Evolutionary conservation across 2,797 vertebrate genomes (phyloP), one percentile per base, ranked within the genome.

Genomic region (Vipera latastei): DNA sequence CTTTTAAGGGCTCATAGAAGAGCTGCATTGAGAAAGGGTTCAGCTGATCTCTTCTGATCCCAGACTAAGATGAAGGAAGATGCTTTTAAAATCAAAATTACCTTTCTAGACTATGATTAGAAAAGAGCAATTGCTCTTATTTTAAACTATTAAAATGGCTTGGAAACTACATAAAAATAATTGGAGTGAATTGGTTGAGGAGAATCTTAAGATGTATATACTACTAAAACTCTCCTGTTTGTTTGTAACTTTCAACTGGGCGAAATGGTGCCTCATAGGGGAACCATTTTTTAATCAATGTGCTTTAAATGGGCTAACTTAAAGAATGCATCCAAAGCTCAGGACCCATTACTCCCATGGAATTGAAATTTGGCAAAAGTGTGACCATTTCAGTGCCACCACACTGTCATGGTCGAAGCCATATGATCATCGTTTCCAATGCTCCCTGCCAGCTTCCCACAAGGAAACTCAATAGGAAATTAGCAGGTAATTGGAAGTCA

Each of bases 1-100:
- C 96, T 99, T 99, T 93, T 99, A 98, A 98, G 93, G n/a, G 20
- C 28, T 93, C 28, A 93, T 95, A 94, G 93, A 96, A 94, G 91
- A 93, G 94, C 73, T 26, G 55, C 22, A 91, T 93, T 86, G 91
- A 94, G 92, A 96, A 96, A 92, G 78, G 0, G 0, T 93, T 95
- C 91, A 78, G 94, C 55, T 0, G 89, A 92, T 93, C 91, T 57
- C 95, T 93, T 92, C 89, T 88, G 57, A 38, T 95, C 92, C 89
- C 63, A 93, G 93, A 94, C 93, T 86, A 53, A 89, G 93, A 93
- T 91, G 96, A 93, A 96, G 93, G 96, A 93, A 96, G 93, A 95
- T 95, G 91, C 86, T 95, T 0, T 92, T 85, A 86, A 95, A 95
- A 44, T 56, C 93, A 89, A 56, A 26, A 89, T 25, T 4, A 92